phyloP scores from a whole-genome alignment of 2,113 vertebrate genomes.

The Cinclus cinclus region DNA sequence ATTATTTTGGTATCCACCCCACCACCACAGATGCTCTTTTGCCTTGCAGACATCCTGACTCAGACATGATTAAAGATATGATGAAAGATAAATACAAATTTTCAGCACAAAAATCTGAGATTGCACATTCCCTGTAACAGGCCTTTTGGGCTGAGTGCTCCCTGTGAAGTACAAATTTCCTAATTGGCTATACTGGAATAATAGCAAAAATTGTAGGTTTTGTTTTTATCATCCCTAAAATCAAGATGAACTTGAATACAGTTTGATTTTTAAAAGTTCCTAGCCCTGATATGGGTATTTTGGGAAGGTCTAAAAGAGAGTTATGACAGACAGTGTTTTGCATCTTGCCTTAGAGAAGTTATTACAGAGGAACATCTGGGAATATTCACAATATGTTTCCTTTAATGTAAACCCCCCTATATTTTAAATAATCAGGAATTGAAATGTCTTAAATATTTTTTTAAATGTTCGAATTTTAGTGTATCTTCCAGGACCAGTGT shows the following conservation, averaged over 20 bases:
- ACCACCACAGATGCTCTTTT: neutral
- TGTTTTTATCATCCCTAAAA: neutral
- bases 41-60: neutral
- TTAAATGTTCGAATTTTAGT: neutral
- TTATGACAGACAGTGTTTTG: neutral
- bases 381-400: neutral
- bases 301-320: neutral
- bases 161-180: neutral
- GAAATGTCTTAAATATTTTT: neutral
- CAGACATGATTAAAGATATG: neutral
- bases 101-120: neutral
- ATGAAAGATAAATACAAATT: neutral
- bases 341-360: neutral
- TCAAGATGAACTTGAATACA: neutral
- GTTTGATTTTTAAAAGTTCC: neutral
- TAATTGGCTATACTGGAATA: neutral
- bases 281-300: rapidly evolving
- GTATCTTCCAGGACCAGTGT: neutral
- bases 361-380: neutral
- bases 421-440: neutral
- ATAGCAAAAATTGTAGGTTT: neutral
- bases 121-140: neutral
- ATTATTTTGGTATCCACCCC: neutral
- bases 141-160: neutral
- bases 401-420: neutral